These are phyloP conservation scores for Hydriomena furcata DNA, from an alignment of 2,888 invertebrate species.

Conservation along the genomic window DNA sequence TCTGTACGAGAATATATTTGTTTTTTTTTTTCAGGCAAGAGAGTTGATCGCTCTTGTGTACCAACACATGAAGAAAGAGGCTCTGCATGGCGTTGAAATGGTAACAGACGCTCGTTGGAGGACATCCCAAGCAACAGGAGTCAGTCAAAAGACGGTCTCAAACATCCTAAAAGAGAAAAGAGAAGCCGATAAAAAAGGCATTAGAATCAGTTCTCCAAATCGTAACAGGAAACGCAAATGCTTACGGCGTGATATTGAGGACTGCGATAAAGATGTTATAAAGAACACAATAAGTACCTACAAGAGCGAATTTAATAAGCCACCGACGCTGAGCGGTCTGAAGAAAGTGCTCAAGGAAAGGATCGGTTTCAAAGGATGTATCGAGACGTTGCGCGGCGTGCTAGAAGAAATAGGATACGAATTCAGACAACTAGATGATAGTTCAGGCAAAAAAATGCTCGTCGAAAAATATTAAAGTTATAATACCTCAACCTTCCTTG, in stretches of 20 bases:
- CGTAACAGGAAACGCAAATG: slow-evolving; percentile 10
- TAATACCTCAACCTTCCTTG: too few species aligned
- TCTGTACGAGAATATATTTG: background rate
- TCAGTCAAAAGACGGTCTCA: slow-evolving; percentile 10
- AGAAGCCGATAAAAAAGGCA: slow-evolving; percentile 3
- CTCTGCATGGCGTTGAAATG: slow-evolving; percentile 5
- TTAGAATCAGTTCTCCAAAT: slow-evolving; percentile 7
- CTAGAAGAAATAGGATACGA: slow-evolving; percentile 11
- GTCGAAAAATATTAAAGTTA: background rate
- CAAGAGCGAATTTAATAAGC: slow-evolving; percentile 7
- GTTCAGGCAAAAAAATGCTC: slow-evolving; percentile 1
- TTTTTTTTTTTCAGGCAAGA: slow-evolving; percentile 16
- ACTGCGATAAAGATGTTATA: slow-evolving; percentile 1
- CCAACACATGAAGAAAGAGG: slow-evolving; percentile 15
- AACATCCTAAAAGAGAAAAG: slow-evolving; percentile 9
- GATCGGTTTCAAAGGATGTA: slow-evolving; percentile 12
- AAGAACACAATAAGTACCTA: background rate
- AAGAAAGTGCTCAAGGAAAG: slow-evolving; percentile 11
- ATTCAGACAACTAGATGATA: background rate
- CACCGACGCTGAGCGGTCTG: background rate
- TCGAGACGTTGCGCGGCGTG: slow-evolving; percentile 10
- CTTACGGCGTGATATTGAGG: background rate
- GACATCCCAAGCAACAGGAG: slow-evolving; percentile 12
- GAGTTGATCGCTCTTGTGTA: slow-evolving; percentile 15
- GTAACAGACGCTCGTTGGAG: slow-evolving; percentile 18